Evolutionary conservation across 2,797 vertebrate genomes (phyloP), one percentile per base, ranked within the genome.

Genomic region (Microchirus variegatus): DNA sequence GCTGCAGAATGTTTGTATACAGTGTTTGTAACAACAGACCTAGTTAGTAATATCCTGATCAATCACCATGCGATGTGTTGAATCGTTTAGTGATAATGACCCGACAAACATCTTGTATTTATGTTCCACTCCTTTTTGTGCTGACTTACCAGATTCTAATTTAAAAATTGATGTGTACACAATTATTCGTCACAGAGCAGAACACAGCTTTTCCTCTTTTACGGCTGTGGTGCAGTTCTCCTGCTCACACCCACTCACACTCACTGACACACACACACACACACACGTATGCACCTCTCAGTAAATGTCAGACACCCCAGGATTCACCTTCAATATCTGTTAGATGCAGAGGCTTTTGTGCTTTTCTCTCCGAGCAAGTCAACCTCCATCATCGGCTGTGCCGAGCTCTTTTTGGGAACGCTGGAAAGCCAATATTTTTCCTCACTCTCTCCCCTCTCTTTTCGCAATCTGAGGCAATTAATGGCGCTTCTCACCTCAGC

Each of bases 221-320:
- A 56, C 52, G 22, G 26, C 56, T 41, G n/a, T 54, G 59, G n/a
- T 59, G 10, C 57, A 43, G 26, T 58, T 50, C 26, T 37, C 0
- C 1, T 18, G 12, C 60, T 8, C 45, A 11, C 59, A 4, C 31
- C 3, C 53, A 18, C 53, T 9, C 18, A 42, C 40, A 19, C 36
- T 2, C 26, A 65, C 10, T 13, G 49, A 31, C 59, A 2, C 19
- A 8, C 43, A 53, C 55, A 15, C 15, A 31, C 59, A 2, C 19
- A 8, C 43, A 53, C 55, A 15, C 15, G 45, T 44, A 43, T 1
- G 6, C n/a, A 11, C 38, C 18, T 18, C n/a, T 65, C 40, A 35
- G 53, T 64, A 81, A 75, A 83, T 78, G 74, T 80, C 75, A 85
- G 53, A 69, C 56, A 77, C 75, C 66, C 47, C 64, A 67, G 73